Conservation (phyloP, 2,113 vertebrate species). For the Psittacara wagleri region DNA sequence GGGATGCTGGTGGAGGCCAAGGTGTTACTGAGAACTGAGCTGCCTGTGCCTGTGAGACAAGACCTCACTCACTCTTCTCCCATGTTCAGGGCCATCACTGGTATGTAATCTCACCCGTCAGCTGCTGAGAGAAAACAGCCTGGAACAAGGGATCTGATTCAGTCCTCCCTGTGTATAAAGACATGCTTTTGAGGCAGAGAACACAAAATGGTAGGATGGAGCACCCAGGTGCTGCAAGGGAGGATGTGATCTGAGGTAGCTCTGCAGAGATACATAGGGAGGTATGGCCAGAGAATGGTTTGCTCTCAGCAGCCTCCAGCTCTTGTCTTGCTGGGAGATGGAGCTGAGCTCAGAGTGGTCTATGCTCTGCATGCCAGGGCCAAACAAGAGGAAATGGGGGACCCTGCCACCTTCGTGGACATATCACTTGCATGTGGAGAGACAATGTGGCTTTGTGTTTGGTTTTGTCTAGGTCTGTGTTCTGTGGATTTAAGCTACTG, state of each 20-base stretch:
- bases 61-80: background rate
- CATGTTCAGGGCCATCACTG: background rate
- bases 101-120: background rate
- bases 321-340: background rate
- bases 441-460: rapidly evolving
- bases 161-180: background rate
- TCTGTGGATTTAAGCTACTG: background rate
- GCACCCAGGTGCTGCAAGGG: background rate
- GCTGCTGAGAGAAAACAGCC: background rate
- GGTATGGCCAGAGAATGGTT: background rate
- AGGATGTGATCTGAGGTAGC: background rate
- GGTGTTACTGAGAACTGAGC: background rate
- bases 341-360: background rate
- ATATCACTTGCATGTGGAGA: background rate
- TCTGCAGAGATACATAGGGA: background rate
- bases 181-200: background rate
- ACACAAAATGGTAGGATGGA: background rate
- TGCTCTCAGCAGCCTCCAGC: background rate
- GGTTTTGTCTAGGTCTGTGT: background rate
- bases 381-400: background rate
- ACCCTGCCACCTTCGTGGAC: background rate
- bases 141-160: background rate
- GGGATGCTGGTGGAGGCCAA: background rate
- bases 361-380: background rate
- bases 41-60: background rate